Base-by-base conservation (phyloP, 2,888 invertebrate genomes). In the Heliconius erato region DNA sequence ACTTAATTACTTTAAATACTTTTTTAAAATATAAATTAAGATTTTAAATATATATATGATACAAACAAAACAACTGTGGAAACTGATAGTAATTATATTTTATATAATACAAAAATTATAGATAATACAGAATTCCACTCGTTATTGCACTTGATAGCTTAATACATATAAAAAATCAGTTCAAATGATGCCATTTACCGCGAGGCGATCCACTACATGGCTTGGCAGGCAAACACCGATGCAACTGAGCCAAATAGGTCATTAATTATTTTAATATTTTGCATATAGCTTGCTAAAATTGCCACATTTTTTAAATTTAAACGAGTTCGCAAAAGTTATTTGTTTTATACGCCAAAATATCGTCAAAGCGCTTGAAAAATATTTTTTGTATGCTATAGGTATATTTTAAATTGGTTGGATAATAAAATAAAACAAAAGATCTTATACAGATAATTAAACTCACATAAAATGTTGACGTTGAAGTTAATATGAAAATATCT, bases 261-360 rank as follows among this genome's bases (percentile, higher is more conserved):
- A 85, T 86, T 86, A 86, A 85, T 86, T 86, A 85, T 85, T 86
- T 86, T 86, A 86, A 86, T 84, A 85, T 85, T 86, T 86, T 84
- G 82, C 81, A 83, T 84, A 79, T 74, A 80, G 80, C 54, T 80
- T n/a, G 79, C 68, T 82, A 79, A 84, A 84, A 84, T 83, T 82
- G 83, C 40, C 63, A 79, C 80, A 76, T 84, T 80, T 77, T 82
- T 79, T 71, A 71, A 63, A 65, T 63, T 69, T 77, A 77, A 81
- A 71, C 68, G 44, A 77, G 81, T 77, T 71, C 28, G 59, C 59
- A 63, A 80, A 35, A 76, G 40, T 28, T 76, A 59, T 54, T 76
- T 44, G 35, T 72, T 72, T 63, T 72, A 79, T 49, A 63, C 6
- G 54, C 67, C 59, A 77, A 78, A n/a, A 63, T 63, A 63, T 63